phyloP scores from a whole-genome alignment of 2,888 invertebrate species.

The Drosophila aldrichi region DNA sequence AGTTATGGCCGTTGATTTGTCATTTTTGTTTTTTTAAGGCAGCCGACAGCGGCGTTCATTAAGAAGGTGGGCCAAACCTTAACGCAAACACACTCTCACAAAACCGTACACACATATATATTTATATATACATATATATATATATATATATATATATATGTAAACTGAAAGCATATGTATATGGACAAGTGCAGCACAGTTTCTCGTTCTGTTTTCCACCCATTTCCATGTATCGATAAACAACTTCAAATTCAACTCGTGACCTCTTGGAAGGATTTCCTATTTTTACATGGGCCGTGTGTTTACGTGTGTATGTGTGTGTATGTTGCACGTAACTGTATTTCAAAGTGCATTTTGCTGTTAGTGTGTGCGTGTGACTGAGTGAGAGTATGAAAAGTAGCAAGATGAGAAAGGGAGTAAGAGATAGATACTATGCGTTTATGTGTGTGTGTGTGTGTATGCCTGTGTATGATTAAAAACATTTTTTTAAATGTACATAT shows the following conservation, averaged over 20 bases:
- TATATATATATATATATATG: neutral
- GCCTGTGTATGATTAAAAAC: conserved; percentile 47
- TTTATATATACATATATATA: no score
- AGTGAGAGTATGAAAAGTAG: conserved; percentile 10
- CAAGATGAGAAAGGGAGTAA: conserved; percentile 31
- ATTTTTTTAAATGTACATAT: conserved; percentile 17
- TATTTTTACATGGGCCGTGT: conserved; percentile 66
- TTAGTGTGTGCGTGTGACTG: conserved; percentile 34
- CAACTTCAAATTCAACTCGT: conserved; percentile 69
- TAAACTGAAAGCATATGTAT: neutral
- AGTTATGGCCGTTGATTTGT: conserved; percentile 54
- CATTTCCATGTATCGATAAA: conserved; percentile 51
- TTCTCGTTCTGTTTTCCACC: conserved; percentile 28
- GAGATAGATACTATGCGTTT: conserved; percentile 33
- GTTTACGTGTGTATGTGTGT: conserved; percentile 31
- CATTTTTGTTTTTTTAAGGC: conserved; percentile 28
- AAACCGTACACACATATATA: neutral
- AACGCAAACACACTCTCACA: neutral
- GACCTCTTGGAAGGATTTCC: conserved; percentile 75
- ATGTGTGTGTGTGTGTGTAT: conserved; percentile 21
- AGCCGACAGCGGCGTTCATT: conserved; percentile 34
- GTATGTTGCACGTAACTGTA: conserved; percentile 64
- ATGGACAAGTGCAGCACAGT: conserved; percentile 49
- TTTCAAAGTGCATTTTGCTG: conserved; percentile 68
- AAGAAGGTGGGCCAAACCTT: conserved; percentile 47